A percentile compares a stretch with the other conserved stretches of the same genome.
Conservation (phyloP, 1,140 invertebrate species). For the Asobara japonica region DNA sequence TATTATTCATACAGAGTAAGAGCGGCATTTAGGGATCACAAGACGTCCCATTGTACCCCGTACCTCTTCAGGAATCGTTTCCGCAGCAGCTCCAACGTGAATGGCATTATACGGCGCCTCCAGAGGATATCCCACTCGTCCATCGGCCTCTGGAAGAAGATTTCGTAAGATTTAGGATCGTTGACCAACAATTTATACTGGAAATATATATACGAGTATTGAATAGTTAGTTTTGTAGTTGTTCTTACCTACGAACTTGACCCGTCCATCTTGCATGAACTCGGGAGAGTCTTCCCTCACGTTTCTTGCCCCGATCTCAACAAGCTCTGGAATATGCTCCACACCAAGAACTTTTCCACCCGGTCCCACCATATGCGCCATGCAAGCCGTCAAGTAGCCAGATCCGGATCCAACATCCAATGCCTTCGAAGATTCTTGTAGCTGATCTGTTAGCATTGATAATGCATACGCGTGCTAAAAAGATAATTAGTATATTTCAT, state of each 20-base stretch:
- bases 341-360: conserved; percentile 73
- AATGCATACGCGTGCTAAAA: conserved; percentile 64
- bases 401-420: conserved; percentile 81
- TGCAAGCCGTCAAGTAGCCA: conserved; percentile 78
- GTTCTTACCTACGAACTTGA: conserved; percentile 60
- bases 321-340: conserved; percentile 77
- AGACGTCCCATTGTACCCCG: no score
- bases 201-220: no score
- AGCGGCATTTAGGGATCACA: no score
- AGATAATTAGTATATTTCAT: neutral
- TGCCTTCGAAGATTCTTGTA: conserved; percentile 61
- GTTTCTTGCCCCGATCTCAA: conserved; percentile 59
- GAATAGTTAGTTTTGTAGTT: conserved; percentile 31
- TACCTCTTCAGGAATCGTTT: conserved; percentile 70
- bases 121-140: conserved; percentile 69
- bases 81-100: conserved; percentile 70
- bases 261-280: conserved; percentile 55
- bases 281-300: conserved; percentile 54
- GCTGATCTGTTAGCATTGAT: conserved; percentile 57
- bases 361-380: conserved; percentile 76
- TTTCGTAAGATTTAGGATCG: no score
- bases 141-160: conserved; percentile 73
- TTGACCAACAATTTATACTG: no score
- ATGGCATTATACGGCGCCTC: conserved; percentile 78
- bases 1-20: no score